Conservation (phyloP, 2,888 invertebrate species). For the Dasypolia templi region DNA sequence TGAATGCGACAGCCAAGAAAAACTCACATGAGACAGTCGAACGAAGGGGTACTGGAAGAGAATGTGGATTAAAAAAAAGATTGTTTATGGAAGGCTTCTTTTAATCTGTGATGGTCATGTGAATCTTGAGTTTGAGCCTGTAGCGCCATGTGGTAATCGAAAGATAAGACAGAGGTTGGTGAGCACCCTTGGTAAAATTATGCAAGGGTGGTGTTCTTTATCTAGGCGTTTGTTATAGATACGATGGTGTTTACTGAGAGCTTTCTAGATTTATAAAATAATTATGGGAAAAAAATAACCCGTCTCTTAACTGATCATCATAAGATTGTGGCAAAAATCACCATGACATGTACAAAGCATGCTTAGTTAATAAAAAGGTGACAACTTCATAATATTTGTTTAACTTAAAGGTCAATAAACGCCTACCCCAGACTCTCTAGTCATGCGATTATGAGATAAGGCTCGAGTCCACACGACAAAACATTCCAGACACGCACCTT, state of each 20-base stretch:
- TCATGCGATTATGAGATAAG: constrained; percentile 19
- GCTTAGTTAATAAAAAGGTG: neutral
- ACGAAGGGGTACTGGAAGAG: constrained; percentile 52
- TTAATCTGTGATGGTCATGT: constrained; percentile 11
- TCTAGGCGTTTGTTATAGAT: neutral
- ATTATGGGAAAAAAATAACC: too few species aligned
- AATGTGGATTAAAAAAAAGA: constrained; percentile 35
- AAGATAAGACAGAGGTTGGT: neutral
- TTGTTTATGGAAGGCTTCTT: neutral
- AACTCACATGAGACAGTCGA: constrained; percentile 69
- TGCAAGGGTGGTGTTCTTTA: neutral
- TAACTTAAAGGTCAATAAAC: constrained; percentile 7
- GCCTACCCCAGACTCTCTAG: neutral
- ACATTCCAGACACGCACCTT: constrained; percentile 33
- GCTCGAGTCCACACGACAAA: constrained; percentile 6
- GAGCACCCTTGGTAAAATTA: too few species aligned
- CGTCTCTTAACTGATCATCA: neutral
- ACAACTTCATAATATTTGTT: neutral
- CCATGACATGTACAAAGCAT: neutral
- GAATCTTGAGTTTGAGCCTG: neutral
- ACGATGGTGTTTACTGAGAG: neutral
- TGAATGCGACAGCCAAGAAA: constrained; percentile 87
- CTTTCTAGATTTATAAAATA: neutral
- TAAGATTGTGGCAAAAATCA: neutral
- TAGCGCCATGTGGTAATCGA: neutral